These are phyloP conservation scores for Anastrepha ludens DNA, from an alignment of 1,140 invertebrate genomes.

Conservation along the genomic window DNA sequence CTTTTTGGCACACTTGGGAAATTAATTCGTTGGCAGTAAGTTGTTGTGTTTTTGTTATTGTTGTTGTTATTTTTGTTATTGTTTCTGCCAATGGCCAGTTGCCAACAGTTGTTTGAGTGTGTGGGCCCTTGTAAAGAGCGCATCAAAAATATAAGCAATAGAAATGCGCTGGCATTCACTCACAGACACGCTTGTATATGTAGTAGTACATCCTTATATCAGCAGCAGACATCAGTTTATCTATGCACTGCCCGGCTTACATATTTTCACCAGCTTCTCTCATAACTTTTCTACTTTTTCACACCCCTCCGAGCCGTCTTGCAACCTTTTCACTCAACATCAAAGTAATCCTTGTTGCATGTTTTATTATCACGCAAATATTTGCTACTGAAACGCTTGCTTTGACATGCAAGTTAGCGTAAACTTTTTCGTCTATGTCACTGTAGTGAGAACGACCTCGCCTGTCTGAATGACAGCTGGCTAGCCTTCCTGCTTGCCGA, in stretches of 20 bases:
- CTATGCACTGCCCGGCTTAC: not conserved
- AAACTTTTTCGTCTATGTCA: conserved; percentile 48
- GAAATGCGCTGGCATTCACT: no score
- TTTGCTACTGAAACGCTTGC: conserved; percentile 46
- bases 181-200: no score
- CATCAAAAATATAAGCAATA: not conserved
- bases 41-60: not conserved
- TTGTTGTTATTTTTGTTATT: not conserved
- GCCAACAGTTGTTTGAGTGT: not conserved
- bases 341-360: conserved; percentile 51
- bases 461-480: conserved; percentile 3
- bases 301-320: not conserved
- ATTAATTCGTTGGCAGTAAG: conserved; percentile 16
- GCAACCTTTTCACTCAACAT: conserved; percentile 30
- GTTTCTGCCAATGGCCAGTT: not conserved
- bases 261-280: not conserved
- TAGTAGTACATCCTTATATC: not conserved
- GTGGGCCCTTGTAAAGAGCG: not conserved
- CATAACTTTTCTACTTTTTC: not conserved
- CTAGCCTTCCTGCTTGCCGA: not conserved
- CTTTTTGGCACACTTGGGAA: conserved; percentile 49
- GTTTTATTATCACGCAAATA: conserved; percentile 52
- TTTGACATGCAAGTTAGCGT: conserved; percentile 51
- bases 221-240: not conserved
- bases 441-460: not conserved